phyloP scores from a whole-genome alignment of 2,888 invertebrate genomes.

The Agonopterix heracliana region DNA sequence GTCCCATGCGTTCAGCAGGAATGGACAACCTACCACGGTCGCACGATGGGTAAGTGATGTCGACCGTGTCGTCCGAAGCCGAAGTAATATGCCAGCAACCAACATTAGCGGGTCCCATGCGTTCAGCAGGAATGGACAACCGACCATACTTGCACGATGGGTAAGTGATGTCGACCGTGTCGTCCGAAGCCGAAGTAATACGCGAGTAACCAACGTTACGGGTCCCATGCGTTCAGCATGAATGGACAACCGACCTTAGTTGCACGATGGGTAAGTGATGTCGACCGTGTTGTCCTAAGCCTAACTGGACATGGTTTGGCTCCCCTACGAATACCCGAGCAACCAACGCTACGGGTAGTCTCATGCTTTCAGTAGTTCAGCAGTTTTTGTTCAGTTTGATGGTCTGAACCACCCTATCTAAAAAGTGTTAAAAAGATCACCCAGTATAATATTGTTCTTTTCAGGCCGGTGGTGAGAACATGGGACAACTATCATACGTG shows the following conservation, averaged over 20 bases:
- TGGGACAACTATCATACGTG: conserved; percentile 8
- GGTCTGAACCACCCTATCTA: too few species aligned
- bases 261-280: conserved; percentile 9
- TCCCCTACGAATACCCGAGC: too few species aligned
- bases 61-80: conserved; percentile 20
- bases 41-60: conserved; percentile 8
- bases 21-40: background rate
- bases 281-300: too few species aligned
- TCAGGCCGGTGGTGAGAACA: background rate
- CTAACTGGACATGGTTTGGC: too few species aligned
- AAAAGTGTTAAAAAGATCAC: too few species aligned
- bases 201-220: conserved; percentile 3
- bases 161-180: conserved; percentile 8
- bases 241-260: background rate
- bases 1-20: conserved; percentile 1
- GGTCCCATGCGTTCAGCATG: background rate
- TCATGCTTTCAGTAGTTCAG: too few species aligned
- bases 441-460: background rate
- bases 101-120: conserved; percentile 25
- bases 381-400: too few species aligned
- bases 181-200: conserved; percentile 1
- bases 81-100: conserved; percentile 79
- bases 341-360: too few species aligned
- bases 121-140: conserved; percentile 1
- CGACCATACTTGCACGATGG: background rate